A percentile compares a stretch with the other conserved stretches of the same genome.
These are phyloP conservation scores for Lethrus apterus DNA, from an alignment of 1,140 invertebrate genomes.

Conservation along the genomic window DNA sequence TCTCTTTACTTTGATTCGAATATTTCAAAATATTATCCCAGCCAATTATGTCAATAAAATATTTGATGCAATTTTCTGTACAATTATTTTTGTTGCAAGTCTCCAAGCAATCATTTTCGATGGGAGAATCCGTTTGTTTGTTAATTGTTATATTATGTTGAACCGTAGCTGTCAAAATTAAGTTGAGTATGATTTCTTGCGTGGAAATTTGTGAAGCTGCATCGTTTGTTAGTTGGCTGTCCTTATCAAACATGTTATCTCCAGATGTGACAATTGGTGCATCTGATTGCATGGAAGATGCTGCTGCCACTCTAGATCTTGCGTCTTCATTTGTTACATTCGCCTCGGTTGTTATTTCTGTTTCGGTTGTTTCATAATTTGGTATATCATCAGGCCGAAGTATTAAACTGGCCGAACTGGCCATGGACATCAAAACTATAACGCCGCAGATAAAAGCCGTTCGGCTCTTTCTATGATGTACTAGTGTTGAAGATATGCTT, in stretches of 20 bases:
- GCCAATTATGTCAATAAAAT: constrained; percentile 7
- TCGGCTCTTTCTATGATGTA: constrained; percentile 58
- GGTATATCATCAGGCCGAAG: background rate
- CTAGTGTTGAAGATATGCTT: constrained; percentile 63
- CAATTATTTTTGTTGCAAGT: constrained; percentile 7
- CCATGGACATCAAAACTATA: constrained; percentile 66
- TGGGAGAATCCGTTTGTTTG: background rate
- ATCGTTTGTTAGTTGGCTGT: background rate
- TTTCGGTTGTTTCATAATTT: background rate
- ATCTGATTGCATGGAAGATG: background rate
- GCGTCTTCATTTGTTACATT: background rate
- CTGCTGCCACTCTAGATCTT: no score
- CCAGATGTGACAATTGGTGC: background rate
- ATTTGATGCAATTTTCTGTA: constrained; percentile 6
- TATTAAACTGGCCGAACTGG: constrained; percentile 44
- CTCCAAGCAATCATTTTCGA: constrained; percentile 3
- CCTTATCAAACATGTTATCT: background rate
- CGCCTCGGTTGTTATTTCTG: background rate
- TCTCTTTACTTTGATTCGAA: background rate
- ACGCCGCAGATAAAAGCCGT: constrained; percentile 75
- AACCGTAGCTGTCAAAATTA: constrained; percentile 39
- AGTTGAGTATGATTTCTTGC: constrained; percentile 36
- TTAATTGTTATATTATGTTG: constrained; percentile 43
- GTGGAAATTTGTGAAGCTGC: constrained; percentile 3
- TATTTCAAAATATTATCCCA: constrained; percentile 12